Evolutionary conservation across 2,888 invertebrate species (phyloP), one percentile per base, ranked within the genome.

Genomic region (Ornithoptera alexandrae): DNA sequence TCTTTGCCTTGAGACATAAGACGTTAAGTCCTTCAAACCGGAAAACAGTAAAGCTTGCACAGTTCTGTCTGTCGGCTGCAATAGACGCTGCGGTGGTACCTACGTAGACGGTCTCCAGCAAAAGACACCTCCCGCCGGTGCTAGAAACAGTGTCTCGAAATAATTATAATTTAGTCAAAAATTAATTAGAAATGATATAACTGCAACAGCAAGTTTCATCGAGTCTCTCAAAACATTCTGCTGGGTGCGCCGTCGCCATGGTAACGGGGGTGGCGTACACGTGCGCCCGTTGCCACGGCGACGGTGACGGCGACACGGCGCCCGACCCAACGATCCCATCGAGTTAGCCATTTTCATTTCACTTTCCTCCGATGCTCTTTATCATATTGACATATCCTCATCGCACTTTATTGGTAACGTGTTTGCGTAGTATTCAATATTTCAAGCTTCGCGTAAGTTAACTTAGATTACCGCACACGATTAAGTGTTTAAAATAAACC

Each of bases 241-340:
- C 15, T 7, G 39, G 46, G 5, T 36, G 30, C n/a, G 56, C 72
- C 73, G 39, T 39, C 39, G 10, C 39, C 30, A 30, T 70, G 66
- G 69, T 18, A 72, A 67, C 59, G 62, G 53, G 64, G 67, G 65
- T 71, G 68, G 69, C 62, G 61, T 67, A 17, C 39, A 65, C 6
- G 15, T 3, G 59, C 58, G 68, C 70, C 68, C 62, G 30, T 60
- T 65, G 62, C 67, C 70, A 74, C 75, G 71, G 74, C 68, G 74
- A 75, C 76, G 77, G 73, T 74, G 74, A 76, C 75, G 71, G 66
- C 75, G 75, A 75, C 67, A 76, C 75, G 76, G 74, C 75, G 69
- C 76, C 66, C 72, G 73, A 73, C 77, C 78, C 79, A 77, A 76
- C 72, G 79, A 71, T 74, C 76, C 71, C 69, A 74, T 73, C 76